phyloP scores from a whole-genome alignment of 2,888 invertebrate species.

The Drosophila lacicola region DNA sequence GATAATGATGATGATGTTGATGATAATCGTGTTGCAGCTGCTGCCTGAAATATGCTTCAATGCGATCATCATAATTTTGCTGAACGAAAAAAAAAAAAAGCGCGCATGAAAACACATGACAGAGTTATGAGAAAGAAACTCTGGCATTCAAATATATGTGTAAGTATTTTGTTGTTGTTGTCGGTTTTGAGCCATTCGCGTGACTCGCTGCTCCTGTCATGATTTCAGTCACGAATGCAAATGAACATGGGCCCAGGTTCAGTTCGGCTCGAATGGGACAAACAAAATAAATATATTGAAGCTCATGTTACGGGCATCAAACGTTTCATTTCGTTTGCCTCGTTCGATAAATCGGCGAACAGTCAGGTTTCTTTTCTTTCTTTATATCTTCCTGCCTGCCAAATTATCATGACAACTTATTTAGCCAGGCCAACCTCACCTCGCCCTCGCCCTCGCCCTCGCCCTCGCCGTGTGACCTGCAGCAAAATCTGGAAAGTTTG shows the following conservation, averaged over 20 bases:
- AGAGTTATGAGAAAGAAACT: slow-evolving; percentile 49
- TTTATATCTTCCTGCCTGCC: slow-evolving; percentile 8
- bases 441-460: not conserved
- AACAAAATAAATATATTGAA: slow-evolving; percentile 50
- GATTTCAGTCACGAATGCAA: slow-evolving; percentile 73
- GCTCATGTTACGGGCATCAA: slow-evolving; percentile 76
- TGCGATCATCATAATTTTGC: slow-evolving; percentile 45
- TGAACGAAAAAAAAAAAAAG: not conserved
- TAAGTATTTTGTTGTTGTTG: not conserved
- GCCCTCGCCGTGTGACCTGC: slow-evolving; percentile 17
- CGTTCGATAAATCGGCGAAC: slow-evolving; percentile 39
- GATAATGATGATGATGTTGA: slow-evolving; percentile 10
- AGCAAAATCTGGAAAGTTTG: slow-evolving; percentile 46
- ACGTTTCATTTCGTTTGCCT: slow-evolving; percentile 40
- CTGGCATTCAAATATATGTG: slow-evolving; percentile 35
- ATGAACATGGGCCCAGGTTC: slow-evolving; percentile 57
- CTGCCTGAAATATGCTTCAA: slow-evolving; percentile 41
- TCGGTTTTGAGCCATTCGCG: slow-evolving; percentile 53
- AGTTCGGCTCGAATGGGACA: not conserved
- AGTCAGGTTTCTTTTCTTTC: slow-evolving; percentile 14
- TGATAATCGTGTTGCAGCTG: slow-evolving; percentile 24
- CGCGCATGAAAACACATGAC: slow-evolving; percentile 43
- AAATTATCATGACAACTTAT: slow-evolving; percentile 70
- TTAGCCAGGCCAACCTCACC: slow-evolving; percentile 23
- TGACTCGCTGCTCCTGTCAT: slow-evolving; percentile 73